Conservation (phyloP, 2,797 vertebrate genomes). For the Cynopterus sphinx region DNA sequence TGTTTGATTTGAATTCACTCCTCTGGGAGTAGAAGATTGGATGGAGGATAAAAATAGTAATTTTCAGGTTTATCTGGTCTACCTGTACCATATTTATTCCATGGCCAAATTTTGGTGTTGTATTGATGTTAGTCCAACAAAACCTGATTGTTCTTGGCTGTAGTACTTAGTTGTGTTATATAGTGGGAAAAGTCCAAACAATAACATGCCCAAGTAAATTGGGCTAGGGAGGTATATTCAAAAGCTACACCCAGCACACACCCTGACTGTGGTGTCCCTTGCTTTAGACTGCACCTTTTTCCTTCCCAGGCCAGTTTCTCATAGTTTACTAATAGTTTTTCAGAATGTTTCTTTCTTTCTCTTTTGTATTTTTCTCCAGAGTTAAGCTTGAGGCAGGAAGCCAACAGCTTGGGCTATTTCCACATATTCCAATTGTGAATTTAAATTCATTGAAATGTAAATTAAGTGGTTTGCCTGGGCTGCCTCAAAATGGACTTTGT, state of each 20-base stretch:
- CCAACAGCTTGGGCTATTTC: not conserved
- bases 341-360: not conserved
- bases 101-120: not conserved
- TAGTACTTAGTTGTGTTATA: not conserved
- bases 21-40: not conserved
- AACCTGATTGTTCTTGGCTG: not conserved
- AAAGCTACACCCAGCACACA: not conserved
- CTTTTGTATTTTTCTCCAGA: not conserved
- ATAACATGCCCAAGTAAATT: not conserved
- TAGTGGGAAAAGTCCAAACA: not conserved
- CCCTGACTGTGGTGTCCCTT: no score
- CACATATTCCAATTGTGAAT: not conserved
- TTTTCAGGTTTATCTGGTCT: not conserved
- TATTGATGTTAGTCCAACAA: not conserved
- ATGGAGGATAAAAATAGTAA: not conserved
- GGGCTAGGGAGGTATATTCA: no score
- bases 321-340: not conserved
- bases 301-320: not conserved
- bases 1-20: not conserved
- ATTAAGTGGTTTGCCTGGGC: not conserved
- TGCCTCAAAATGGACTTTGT: not conserved
- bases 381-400: not conserved
- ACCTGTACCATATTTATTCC: not conserved
- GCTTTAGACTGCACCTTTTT: not conserved
- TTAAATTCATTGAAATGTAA: not conserved